Percentiles rank a stretch among this genome's conserved stretches.
Conservation (phyloP, 2,113 vertebrate species). For the Gracilinanus agilis region DNA sequence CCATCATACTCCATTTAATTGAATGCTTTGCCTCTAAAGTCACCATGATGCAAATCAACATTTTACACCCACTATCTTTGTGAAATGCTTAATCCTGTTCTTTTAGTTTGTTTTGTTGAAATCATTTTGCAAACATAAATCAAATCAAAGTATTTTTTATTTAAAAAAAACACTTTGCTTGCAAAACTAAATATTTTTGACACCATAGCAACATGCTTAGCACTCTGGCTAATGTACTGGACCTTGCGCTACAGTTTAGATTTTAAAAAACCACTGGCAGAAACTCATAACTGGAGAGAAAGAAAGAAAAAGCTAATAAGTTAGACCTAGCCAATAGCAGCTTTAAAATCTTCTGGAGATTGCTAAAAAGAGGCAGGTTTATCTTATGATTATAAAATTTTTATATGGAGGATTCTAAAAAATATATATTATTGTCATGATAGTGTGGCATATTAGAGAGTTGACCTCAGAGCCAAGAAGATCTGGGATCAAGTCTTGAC, state of each 20-base stretch:
- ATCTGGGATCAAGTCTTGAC: background rate
- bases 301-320: slow-evolving; percentile 65
- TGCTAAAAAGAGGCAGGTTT: slow-evolving; percentile 58
- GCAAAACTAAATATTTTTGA: slow-evolving; percentile 86
- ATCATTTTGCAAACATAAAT: slow-evolving; percentile 78
- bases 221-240: slow-evolving; percentile 82
- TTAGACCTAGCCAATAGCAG: slow-evolving; percentile 71
- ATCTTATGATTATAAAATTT: background rate
- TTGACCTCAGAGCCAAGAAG: background rate
- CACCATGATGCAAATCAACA: slow-evolving; percentile 49
- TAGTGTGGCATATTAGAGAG: background rate
- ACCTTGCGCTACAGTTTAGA: slow-evolving; percentile 75
- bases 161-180: slow-evolving; percentile 75
- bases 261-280: slow-evolving; percentile 56
- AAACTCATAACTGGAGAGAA: slow-evolving; percentile 53
- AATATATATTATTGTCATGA: background rate
- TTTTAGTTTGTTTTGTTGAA: slow-evolving; percentile 73
- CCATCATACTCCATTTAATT: slow-evolving; percentile 45
- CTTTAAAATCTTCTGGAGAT: slow-evolving; percentile 58
- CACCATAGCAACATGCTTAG: slow-evolving; percentile 83
- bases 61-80: slow-evolving; percentile 73
- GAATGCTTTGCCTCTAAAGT: slow-evolving; percentile 70
- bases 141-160: slow-evolving; percentile 78
- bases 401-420: background rate
- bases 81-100: slow-evolving; percentile 69